Evolutionary conservation across 2,888 invertebrate species (phyloP), one percentile per base, ranked within the genome.

Genomic region (Linyphia triangularis): DNA sequence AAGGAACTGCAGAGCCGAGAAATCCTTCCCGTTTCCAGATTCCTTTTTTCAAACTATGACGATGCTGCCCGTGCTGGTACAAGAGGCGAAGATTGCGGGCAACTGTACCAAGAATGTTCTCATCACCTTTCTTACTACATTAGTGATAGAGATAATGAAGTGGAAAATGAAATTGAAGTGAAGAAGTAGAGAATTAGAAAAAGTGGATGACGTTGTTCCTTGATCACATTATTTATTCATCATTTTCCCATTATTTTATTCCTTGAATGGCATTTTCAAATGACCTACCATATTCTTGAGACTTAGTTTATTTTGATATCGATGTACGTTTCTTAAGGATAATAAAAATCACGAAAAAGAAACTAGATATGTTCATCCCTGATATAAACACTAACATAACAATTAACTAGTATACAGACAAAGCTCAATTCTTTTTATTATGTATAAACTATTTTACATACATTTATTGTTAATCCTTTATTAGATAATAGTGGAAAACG

Each of bases 31-130:
- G 86, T 86, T 2, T 81, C 86, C 13, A 24, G 86, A 67, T 86
- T 86, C 40, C 16, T 86, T 16, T 86, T 86, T 22, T 86, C 86
- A 5, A 86, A 81, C 13, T 86, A 86, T 16, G 86, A 73, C 2
- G 86, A 86, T 24, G 86, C 86, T 1, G 81, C 86, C 13, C 57
- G 75, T 67, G 79, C 72, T 0, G 86, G 86, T 22, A 59, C 24
- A 0, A 81, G 61, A 57, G 79, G 73, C 1, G 86, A 79, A 6
- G 40, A 86, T 22, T 86, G 86, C n/a, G 19, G 59, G 9, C 81
- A 75, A 6, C 59, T 81, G 2, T 86, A 73, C 22, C 65, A 72
- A 3, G 86, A 67, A 1, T 86, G 86, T 30, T 40, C 86, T 1
- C 69, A 78, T 40, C 79, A 79, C 22, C 26, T 81, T 10, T 79